A percentile compares a stretch with the other conserved stretches of the same genome.
phyloP scores from a whole-genome alignment of 2,113 vertebrate genomes.

The Tragelaphus strepsiceros region DNA sequence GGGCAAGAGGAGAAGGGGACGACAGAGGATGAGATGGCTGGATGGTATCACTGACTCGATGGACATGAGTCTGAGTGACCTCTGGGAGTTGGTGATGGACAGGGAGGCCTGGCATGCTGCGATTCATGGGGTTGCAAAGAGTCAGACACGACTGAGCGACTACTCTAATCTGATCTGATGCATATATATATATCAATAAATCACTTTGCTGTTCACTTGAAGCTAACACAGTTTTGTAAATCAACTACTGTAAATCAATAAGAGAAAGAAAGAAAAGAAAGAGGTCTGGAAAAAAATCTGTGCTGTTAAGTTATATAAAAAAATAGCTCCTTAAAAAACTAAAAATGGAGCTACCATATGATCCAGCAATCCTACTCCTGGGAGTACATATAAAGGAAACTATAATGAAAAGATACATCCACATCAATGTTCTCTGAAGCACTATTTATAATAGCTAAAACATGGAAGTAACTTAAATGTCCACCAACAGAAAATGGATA shows the following conservation, averaged over 20 bases:
- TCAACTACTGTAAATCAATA: neutral
- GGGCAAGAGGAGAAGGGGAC: too few species aligned
- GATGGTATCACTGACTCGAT: too few species aligned
- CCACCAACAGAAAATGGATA: neutral
- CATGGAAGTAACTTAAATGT: neutral
- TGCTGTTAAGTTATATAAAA: neutral
- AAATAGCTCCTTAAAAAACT: neutral
- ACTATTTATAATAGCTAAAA: neutral
- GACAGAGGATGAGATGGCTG: too few species aligned
- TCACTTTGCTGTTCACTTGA: neutral
- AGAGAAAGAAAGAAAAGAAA: neutral
- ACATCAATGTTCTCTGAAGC: neutral
- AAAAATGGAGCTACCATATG: neutral
- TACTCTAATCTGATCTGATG: too few species aligned
- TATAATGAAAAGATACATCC: neutral
- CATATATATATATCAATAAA: neutral
- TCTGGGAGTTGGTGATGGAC: too few species aligned
- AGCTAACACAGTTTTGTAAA: neutral
- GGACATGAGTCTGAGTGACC: too few species aligned
- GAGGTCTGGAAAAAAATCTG: neutral
- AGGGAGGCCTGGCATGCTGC: too few species aligned
- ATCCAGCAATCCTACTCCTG: neutral
- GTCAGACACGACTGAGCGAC: too few species aligned
- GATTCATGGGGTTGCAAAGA: too few species aligned
- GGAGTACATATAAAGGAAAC: neutral